Base-by-base conservation (phyloP, 2,888 invertebrate genomes). In the Sminthurinus aureus region DNA sequence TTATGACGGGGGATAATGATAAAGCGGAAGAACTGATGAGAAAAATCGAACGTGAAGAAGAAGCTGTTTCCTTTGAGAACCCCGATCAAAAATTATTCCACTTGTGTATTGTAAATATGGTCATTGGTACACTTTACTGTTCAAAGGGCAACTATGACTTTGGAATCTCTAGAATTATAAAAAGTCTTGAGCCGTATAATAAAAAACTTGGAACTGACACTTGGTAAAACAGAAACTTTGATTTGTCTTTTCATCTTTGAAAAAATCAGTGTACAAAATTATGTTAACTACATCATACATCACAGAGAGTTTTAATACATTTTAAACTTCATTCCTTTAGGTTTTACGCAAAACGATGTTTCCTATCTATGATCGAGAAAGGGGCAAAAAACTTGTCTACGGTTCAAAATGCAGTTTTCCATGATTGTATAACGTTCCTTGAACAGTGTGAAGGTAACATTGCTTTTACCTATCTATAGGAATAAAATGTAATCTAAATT, bases 101-200 rank as follows among this genome's bases (percentile, higher is more conserved):
- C 90, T 92, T 98, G 80, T 99, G 99, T 90, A 99, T 99, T 86
- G 98, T 99, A 3, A 99, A 99, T 91, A 93, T 99, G 80, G 99
- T 99, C 0, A 99, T 99, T 87, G 99, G 99, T 18, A 99, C 99
- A 0, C 91, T 99, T 66, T 99, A 99, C 90, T 99, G 99, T 90
- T 96, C 98, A 1, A 99, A 99, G 91, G 98, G 98, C 0, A 99
- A 99, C 91, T 99, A 98, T 89, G 99, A 99, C 91, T 99, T 99
- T 91, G 99, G 99, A 0, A 96, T 99, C 89, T 98, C 98, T 0
- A 93, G 99, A 85, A 96, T 99, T 0, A 98, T 99, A 90, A 98
- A 99, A 91, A 98, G 98, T 67, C 91, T 99, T 84, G 97, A 98
- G 89, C 98, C 98, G 0, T 97, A 96, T 89, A 95, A 95, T 90